Evolutionary conservation across 2,888 invertebrate species (phyloP).

Genomic region (Petrolisthes manimaculis): DNA sequence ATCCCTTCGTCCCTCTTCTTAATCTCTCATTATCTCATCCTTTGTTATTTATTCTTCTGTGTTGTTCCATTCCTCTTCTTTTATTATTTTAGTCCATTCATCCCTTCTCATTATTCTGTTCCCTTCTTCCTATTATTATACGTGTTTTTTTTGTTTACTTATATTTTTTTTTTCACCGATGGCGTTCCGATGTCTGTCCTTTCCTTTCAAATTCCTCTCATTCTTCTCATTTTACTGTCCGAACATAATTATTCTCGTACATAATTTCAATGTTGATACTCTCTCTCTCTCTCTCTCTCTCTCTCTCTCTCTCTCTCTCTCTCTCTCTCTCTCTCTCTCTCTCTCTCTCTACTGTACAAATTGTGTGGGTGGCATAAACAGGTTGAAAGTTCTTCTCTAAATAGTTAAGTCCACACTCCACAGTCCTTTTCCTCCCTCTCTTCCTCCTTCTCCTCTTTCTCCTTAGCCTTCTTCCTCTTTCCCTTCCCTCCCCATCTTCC

Average conservation of each 20-base stretch:
- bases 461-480: neutral
- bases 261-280: no score
- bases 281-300: constrained; percentile 14
- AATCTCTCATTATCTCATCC: constrained; percentile 19
- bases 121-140: no score
- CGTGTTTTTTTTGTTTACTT: no score
- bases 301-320: constrained; percentile 16
- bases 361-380: no score
- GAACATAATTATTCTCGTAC: no score
- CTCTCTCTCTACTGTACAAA: neutral
- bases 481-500: neutral
- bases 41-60: neutral
- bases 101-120: no score
- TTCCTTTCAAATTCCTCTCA: no score
- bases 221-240: no score
- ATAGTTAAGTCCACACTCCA: neutral
- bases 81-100: neutral
- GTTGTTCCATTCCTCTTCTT: neutral
- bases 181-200: no score
- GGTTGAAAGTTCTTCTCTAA: no score
- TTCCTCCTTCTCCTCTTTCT: neutral
- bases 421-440: neutral
- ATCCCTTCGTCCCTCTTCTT: neutral
- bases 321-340: constrained; percentile 18
- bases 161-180: no score